Percentiles rank a stretch among this genome's conserved stretches.
These are phyloP conservation scores for Tretioscincus oriximinensis DNA, from an alignment of 2,113 vertebrate species.

Conservation along the genomic window DNA sequence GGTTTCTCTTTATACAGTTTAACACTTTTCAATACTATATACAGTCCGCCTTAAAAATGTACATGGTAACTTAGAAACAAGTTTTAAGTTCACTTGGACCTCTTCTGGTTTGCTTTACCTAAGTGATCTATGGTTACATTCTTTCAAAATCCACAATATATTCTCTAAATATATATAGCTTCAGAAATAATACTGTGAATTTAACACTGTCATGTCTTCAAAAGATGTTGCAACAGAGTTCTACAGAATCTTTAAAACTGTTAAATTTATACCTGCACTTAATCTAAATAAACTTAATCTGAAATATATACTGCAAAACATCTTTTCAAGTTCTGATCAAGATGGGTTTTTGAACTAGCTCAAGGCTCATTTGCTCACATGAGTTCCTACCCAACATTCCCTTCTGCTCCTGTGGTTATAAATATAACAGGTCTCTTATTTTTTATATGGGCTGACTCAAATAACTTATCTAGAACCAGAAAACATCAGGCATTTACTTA, in stretches of 20 bases:
- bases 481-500: neutral
- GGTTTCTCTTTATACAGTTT: conserved; percentile 67
- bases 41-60: conserved; percentile 7
- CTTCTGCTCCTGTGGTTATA: neutral
- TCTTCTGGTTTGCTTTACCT: neutral
- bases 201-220: neutral
- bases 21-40: conserved; percentile 27
- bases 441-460: too few species aligned
- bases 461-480: neutral
- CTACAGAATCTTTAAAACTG: neutral
- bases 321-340: neutral
- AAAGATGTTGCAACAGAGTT: neutral
- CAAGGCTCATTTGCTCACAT: too few species aligned
- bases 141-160: neutral
- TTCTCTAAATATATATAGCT: neutral
- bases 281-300: neutral
- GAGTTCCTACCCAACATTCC: neutral
- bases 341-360: neutral
- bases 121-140: neutral
- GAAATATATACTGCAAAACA: neutral
- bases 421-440: too few species aligned
- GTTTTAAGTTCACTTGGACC: neutral
- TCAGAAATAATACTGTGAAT: neutral
- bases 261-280: neutral
- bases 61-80: neutral